Conservation (phyloP, 2,797 vertebrate species). For the Lates japonicus region DNA sequence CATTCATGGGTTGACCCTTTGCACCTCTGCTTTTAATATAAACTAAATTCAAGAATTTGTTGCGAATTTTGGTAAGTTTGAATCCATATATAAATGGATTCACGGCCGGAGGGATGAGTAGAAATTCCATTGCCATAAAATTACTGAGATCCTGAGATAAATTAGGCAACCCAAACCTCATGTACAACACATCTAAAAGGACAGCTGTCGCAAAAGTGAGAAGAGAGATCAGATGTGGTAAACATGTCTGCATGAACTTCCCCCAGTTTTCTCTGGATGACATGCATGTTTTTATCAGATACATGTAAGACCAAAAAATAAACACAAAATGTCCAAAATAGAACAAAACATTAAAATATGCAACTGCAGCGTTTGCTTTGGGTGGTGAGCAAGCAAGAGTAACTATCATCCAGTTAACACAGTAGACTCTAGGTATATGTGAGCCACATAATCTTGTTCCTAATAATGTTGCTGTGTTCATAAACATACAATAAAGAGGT, state of each 20-base stretch:
- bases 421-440: constrained; percentile 51
- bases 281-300: constrained; percentile 40
- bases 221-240: constrained; percentile 72
- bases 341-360: constrained; percentile 49
- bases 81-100: constrained; percentile 68
- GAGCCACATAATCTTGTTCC: constrained; percentile 40
- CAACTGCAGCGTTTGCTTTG: background rate
- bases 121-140: constrained; percentile 47
- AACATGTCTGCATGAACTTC: constrained; percentile 73
- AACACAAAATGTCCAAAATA: constrained; percentile 50
- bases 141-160: constrained; percentile 34
- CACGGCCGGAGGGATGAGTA: constrained; percentile 50
- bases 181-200: constrained; percentile 67
- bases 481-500: constrained; percentile 49
- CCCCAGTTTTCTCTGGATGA: constrained; percentile 43
- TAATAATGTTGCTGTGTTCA: constrained; percentile 53
- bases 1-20: background rate
- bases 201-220: constrained; percentile 31
- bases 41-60: constrained; percentile 6
- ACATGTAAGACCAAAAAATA: constrained; percentile 58
- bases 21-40: background rate
- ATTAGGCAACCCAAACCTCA: constrained; percentile 31
- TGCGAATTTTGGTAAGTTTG: constrained; percentile 40
- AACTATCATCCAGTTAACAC: constrained; percentile 58
- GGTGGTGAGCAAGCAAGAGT: constrained; percentile 33